A percentile compares a stretch with the other conserved stretches of the same genome.
phyloP scores from a whole-genome alignment of 2,113 vertebrate genomes.

The Jacana jacana region DNA sequence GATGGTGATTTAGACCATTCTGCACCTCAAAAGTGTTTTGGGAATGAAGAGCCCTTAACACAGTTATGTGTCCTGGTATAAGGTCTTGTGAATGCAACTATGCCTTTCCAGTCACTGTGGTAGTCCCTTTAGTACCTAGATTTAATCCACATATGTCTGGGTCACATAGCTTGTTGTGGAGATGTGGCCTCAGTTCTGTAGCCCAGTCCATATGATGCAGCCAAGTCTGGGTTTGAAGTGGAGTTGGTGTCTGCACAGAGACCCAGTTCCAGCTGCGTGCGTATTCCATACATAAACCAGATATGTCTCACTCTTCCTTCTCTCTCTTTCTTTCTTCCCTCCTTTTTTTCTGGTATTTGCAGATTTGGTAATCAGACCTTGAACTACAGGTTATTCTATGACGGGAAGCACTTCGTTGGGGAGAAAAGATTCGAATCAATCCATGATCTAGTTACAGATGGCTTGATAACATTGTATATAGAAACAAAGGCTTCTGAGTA shows the following conservation, averaged over 20 bases:
- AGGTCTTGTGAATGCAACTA: not conserved
- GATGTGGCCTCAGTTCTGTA: not conserved
- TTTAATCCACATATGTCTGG: not conserved
- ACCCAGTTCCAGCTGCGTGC: not conserved
- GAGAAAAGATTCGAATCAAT: constrained; percentile 98
- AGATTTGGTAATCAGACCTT: constrained; percentile 95
- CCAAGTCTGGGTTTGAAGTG: not conserved
- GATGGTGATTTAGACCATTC: not conserved
- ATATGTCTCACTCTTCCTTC: not conserved
- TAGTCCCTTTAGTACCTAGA: not conserved
- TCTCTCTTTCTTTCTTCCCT: not conserved
- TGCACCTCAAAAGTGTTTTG: not conserved
- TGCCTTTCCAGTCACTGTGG: not conserved
- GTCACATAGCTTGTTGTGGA: rapidly evolving
- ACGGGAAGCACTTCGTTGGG: constrained; percentile 97
- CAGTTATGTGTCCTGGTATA: not conserved
- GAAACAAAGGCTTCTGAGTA: constrained; percentile 98
- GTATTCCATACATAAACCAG: not conserved
- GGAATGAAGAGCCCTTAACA: not conserved
- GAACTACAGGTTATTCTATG: constrained; percentile 97
- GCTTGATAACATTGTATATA: constrained; percentile 95
- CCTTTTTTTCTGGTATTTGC: not conserved
- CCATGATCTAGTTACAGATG: constrained; percentile 95
- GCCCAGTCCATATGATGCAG: not conserved
- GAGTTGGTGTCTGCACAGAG: not conserved